A percentile compares a stretch with the other conserved stretches of the same genome.
Evolutionary conservation across 2,888 invertebrate species (phyloP).

Genomic region (Lobophora halterata): DNA sequence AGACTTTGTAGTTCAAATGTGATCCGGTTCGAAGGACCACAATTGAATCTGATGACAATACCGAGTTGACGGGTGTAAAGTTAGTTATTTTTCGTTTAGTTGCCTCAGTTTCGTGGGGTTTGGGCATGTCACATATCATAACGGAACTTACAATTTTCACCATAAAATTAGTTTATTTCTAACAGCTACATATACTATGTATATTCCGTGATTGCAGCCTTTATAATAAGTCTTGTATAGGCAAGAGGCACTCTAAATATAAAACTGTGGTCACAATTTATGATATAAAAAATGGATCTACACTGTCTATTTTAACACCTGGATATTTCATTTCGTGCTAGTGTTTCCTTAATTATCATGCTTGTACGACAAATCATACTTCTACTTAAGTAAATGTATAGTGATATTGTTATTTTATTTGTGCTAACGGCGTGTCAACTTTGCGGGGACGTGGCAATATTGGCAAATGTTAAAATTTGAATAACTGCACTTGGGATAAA

Average conservation of each 20-base stretch:
- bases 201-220: conserved; percentile 81
- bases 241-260: conserved; percentile 84
- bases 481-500: conserved; percentile 78
- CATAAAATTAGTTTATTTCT: conserved; percentile 74
- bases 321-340: conserved; percentile 72
- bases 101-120: too few relatives aligned
- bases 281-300: conserved; percentile 75
- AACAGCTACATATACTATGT: conserved; percentile 77
- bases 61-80: too few relatives aligned
- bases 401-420: conserved; percentile 51
- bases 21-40: too few relatives aligned
- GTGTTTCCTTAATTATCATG: conserved; percentile 65
- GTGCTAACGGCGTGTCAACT: conserved; percentile 75
- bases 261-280: conserved; percentile 82
- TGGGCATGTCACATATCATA: conserved; percentile 75
- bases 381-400: conserved; percentile 48
- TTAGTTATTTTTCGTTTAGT: too few relatives aligned
- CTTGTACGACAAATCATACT: conserved; percentile 56
- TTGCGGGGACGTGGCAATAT: conserved; percentile 69
- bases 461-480: conserved; percentile 79
- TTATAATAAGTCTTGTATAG: conserved; percentile 81
- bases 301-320: conserved; percentile 66
- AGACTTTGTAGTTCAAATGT: too few relatives aligned
- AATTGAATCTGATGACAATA: too few relatives aligned
- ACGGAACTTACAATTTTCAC: conserved; percentile 82